phyloP scores from a whole-genome alignment of 92 coral and sea anemone genomes.

The Umimayanthus chanpuru region DNA sequence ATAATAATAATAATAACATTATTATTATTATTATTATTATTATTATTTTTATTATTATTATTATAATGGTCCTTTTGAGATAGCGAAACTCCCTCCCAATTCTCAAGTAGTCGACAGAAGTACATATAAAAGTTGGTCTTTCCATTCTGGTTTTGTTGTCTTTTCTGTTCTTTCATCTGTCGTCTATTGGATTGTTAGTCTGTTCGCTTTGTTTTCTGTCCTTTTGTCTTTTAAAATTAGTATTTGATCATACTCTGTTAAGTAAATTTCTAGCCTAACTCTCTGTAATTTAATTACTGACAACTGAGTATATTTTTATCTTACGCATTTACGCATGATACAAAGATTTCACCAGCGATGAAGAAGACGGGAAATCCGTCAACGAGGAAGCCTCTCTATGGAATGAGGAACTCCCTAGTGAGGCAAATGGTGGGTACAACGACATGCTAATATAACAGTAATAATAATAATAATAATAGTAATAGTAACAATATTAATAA shows the following conservation, averaged over 20 bases:
- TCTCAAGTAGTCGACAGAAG: neutral
- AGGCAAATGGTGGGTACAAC: conserved; percentile 1
- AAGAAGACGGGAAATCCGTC: neutral
- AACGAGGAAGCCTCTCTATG: too few relatives aligned
- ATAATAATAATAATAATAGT: too few relatives aligned
- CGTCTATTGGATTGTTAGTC: neutral
- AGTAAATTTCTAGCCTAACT: neutral
- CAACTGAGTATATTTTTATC: neutral
- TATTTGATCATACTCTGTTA: too few relatives aligned
- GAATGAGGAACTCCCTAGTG: conserved; percentile 24
- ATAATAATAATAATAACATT: too few relatives aligned
- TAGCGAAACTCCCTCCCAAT: neutral
- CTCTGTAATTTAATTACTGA: neutral
- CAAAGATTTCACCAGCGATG: neutral
- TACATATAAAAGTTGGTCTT: neutral
- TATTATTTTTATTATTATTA: too few relatives aligned
- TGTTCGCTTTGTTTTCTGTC: too few relatives aligned
- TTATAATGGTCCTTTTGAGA: neutral
- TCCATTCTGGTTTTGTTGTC: neutral
- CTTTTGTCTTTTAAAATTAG: too few relatives aligned
- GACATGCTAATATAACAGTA: too few relatives aligned
- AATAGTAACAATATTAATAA: too few relatives aligned
- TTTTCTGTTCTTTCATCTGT: too few relatives aligned
- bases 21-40: too few relatives aligned
- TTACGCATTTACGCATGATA: neutral